Conservation (phyloP, 1,140 invertebrate species). For the Bathynomus jamesi region DNA sequence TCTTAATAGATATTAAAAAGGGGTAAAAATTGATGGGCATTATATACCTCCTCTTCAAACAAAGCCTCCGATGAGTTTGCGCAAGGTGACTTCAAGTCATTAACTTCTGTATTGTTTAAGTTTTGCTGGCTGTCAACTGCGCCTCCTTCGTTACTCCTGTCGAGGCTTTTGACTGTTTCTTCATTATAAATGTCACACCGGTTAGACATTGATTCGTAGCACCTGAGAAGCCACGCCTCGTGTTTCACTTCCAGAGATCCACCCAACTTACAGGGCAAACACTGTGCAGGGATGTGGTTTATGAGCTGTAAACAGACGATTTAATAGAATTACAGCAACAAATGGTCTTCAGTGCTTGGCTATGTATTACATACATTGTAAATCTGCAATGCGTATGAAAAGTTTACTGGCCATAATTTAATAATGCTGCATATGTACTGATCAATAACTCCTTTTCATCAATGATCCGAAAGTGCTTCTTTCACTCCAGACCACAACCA, state of each 20-base stretch:
- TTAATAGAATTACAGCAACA: no score
- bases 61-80: neutral
- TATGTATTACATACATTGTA: no score
- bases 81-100: neutral
- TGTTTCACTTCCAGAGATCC: conserved; percentile 79
- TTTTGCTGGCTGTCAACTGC: neutral
- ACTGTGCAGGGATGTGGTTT: conserved; percentile 55
- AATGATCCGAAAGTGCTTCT: no score
- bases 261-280: conserved; percentile 75
- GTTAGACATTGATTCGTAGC: conserved; percentile 60
- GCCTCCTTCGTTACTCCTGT: neutral
- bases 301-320: conserved; percentile 31
- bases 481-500: no score
- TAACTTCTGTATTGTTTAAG: neutral
- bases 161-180: neutral
- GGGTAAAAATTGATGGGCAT: no score
- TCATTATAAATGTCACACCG: neutral
- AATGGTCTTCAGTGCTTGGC: no score
- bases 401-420: no score
- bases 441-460: no score
- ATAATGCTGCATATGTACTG: no score
- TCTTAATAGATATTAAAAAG: no score
- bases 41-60: neutral
- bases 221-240: conserved; percentile 73
- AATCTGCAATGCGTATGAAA: no score